Percentiles rank a stretch among this genome's conserved stretches.
Evolutionary conservation across 2,113 vertebrate genomes (phyloP).

Genomic region (Grammomys dolichurus): DNA sequence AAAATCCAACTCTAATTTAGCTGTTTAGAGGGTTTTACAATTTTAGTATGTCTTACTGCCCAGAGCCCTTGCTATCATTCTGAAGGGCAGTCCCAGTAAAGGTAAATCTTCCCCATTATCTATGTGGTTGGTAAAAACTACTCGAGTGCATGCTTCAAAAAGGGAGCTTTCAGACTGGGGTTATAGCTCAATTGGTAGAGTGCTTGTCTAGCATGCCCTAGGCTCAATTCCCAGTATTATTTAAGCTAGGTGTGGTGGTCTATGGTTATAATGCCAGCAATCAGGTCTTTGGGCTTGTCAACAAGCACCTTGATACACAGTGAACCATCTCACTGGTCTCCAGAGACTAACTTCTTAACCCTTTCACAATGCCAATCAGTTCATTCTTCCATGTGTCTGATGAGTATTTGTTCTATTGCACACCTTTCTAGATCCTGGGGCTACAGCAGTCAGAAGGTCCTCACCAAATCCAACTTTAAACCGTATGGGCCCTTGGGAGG

Average conservation of each 20-base stretch:
- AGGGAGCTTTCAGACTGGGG: not conserved
- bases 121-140: not conserved
- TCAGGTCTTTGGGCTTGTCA: not conserved
- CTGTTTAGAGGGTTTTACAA: slow-evolving; percentile 39
- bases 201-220: not conserved
- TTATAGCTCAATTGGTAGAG: not conserved
- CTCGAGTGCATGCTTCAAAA: not conserved
- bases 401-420: not conserved
- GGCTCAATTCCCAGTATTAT: not conserved
- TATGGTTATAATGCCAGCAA: not conserved
- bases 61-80: not conserved
- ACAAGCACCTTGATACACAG: not conserved
- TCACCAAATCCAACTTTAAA: not conserved
- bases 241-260: not conserved
- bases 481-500: not conserved
- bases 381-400: slow-evolving; percentile 44
- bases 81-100: not conserved
- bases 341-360: slow-evolving; percentile 40
- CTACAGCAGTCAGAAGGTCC: slow-evolving; percentile 5
- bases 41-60: slow-evolving; percentile 5
- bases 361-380: not conserved
- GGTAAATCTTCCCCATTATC: not conserved
- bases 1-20: not conserved
- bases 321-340: not conserved
- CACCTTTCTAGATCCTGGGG: not conserved